Evolutionary conservation across 2,113 vertebrate genomes (phyloP), one percentile per base, ranked within the genome.

Genomic region (Indicator indicator): DNA sequence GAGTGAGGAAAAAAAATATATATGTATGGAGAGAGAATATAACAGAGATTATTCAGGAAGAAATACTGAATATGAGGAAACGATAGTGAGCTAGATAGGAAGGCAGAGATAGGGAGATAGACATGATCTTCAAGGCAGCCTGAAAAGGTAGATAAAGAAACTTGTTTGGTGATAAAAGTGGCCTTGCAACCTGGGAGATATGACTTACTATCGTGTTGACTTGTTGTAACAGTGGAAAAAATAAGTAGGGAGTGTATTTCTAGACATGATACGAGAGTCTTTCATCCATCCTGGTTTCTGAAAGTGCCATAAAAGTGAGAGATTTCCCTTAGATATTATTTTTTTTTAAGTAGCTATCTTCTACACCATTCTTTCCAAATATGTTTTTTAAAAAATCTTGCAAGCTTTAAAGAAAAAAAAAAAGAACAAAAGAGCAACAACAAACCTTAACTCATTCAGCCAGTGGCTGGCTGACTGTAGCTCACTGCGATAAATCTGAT

Each of bases 101-200:
- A 88, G 54, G 59, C 65, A 74, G 8, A 60, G 71, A 74, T 27
- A 81, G 23, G 13, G 60, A 55, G 32, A 33, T 1, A 84, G 63
- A 60, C 18, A 86, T 84, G 67, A 50, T 94, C 36, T 92, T 90
- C 67, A 82, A 82, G 63, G 40, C 55, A 79, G 50, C 21, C 46
- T 87, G 70, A 59, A 95, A 93, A 89, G 11, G 40, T 50, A 76
- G 77, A 82, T 92, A 87, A 90, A 82, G 71, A 78, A 81, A 65
- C 11, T 36, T 1, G 0, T 44, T 70, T 84, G 44, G 59, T 63
- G 50, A 89, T 73, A 91, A 75, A 69, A 38, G 17, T 52, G 67
- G 40, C 56, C 50, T 94, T 82, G 36, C 42, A 90, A 48, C 27
- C 36, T 87, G 60, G 23, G 46, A 90, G 36, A 55, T 83, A 76